Evolutionary conservation across 2,797 vertebrate species (phyloP), one percentile per base, ranked within the genome.

Genomic region (Aeoliscus strigatus): DNA sequence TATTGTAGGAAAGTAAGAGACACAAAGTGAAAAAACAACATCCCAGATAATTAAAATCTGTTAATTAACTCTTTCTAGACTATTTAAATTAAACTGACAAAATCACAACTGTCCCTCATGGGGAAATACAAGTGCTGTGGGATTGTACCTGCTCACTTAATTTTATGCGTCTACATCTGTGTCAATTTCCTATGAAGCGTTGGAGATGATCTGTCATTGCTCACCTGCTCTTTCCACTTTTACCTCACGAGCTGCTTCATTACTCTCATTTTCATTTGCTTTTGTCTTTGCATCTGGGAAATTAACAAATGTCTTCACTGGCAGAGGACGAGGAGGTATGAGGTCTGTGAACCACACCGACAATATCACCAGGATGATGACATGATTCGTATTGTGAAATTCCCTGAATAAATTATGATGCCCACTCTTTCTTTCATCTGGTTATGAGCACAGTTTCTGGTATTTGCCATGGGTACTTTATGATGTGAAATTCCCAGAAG

Each of bases 341-440:
- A 66, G 42, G 29, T 46, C 49, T 69, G 28, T 53, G 14, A 60
- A 51, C 41, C 43, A 23, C 60, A 11, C 41, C 8, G 59, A 68
- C 68, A 52, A 64, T 68, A 67, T 70, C 39, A 68, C 49, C 51
- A 38, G 36, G 66, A 31, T 1, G 10, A 36, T 15, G 53, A 60
- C 39, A 28, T 7, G 21, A 18, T 25, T 77, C 72, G 58, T 71
- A 70, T 55, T 59, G 60, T 65, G 75, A 81, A 83, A 79, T 70
- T 81, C 76, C 81, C 81, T 70, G 79, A 79, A 82, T 85, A 80
- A 73, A 80, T 83, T 81, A 75, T 32, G 33, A 60, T 25, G 61
- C 77, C 74, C 67, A 79, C 80, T 71, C 73, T 29, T 72, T 76
- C 57, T 75, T 60, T 68, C 58, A 55, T 80, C 73, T 58, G 48